Conservation (phyloP, 2,888 invertebrate species). For the Meteorus cinctellus region DNA sequence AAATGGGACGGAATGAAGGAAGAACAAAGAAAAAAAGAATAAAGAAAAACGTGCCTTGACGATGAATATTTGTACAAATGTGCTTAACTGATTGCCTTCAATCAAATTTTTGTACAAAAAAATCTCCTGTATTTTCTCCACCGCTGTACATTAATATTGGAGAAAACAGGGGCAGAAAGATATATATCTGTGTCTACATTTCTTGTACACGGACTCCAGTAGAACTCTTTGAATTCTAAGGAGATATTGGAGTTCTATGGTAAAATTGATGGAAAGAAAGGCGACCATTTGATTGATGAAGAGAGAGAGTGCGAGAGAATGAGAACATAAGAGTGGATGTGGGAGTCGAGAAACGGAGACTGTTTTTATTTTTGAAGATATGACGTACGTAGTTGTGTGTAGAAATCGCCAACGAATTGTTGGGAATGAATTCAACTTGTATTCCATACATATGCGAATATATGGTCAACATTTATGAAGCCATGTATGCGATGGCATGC, state of each 20-base stretch:
- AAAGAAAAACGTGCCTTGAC: slow-evolving; percentile 30
- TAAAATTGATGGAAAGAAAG: not conserved
- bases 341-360: slow-evolving; percentile 34
- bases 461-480: slow-evolving; percentile 4
- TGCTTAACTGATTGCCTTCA: slow-evolving; percentile 9
- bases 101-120: slow-evolving; percentile 21
- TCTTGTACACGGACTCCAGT: not conserved
- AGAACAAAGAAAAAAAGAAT: slow-evolving; percentile 18
- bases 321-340: not conserved
- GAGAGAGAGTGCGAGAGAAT: slow-evolving; percentile 9
- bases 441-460: not conserved
- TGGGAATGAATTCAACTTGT: not conserved
- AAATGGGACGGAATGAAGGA: slow-evolving; percentile 26
- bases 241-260: not conserved
- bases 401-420: slow-evolving; percentile 17
- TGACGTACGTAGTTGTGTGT: slow-evolving; percentile 3
- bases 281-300: not conserved
- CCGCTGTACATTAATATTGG: not conserved
- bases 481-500: slow-evolving; percentile 38
- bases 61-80: slow-evolving; percentile 30
- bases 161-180: not conserved
- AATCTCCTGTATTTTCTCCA: slow-evolving; percentile 11
- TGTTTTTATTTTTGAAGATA: slow-evolving; percentile 37
- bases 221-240: not conserved
- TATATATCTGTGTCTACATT: not conserved